Evolutionary conservation across 2,797 vertebrate species (phyloP), one percentile per base, ranked within the genome.

Genomic region (Eptatretus atami): DNA sequence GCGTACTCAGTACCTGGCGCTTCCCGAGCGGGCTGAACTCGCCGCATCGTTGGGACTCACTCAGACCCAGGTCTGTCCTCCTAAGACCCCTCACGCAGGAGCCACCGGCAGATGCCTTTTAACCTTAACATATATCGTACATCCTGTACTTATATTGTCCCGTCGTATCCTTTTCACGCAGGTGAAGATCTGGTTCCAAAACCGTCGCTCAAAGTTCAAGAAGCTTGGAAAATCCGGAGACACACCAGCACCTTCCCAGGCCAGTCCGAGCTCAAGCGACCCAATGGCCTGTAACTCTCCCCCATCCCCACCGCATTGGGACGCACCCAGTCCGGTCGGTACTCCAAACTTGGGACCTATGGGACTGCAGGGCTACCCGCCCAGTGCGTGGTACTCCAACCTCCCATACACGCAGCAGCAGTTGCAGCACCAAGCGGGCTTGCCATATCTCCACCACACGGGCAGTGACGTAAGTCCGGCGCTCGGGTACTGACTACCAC

Each of bases 181-280:
- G 90, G 90, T 98, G 65, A 98, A 98, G 79, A 96, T 98, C 54
- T 98, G 92, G 92, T 98, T 98, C 74, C 92, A 98, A 76, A 98
- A 98, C 76, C 81, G 86, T 74, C 78, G 92, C 71, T 98, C 90
- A 66, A 98, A 98, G 74, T 81, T 98, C 75, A 98, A 98, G 81
- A 98, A 98, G 78, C 93, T 98, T 64, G 93, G 95, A 82, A 98
- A 98, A 74, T 94, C 86, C 69, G 92, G 92, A 63, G 90, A 96
- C 73, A 78, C 92, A 73, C 31, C 31, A 44, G 86, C 86, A 1
- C 86, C 90, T 5, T 88, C 95, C 68, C 87, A 93, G 12, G 57
- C 11, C 80, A 96, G 90, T 66, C 92, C 92, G 67, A 98, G 92
- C 73, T 92, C 88, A 76, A 98, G 92, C 72, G 92, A 98, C 75